These are phyloP conservation scores for Mnemiopsis leidyi DNA, from an alignment of 37 sponge, comb jelly and placozoan species.

Conservation along the genomic window DNA sequence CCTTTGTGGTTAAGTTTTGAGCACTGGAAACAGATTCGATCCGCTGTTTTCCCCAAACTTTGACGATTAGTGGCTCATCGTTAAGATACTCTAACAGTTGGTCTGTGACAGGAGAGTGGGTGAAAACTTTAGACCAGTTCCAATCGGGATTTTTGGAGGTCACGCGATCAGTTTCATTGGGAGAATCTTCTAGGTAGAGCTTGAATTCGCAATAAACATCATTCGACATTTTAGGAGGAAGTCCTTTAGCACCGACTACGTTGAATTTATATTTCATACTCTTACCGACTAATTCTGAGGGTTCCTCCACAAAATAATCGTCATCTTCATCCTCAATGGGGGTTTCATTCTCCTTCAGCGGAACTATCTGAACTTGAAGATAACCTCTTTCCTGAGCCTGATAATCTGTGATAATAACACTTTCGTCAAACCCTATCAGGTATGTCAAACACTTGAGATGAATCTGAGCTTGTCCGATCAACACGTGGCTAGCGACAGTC, in stretches of 20 bases:
- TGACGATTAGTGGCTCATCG: slow-evolving; percentile 70
- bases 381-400: slow-evolving; percentile 72
- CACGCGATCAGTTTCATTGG: slow-evolving; percentile 48
- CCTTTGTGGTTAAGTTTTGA: slow-evolving; percentile 19
- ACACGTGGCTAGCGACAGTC: slow-evolving; percentile 62
- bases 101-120: slow-evolving; percentile 71
- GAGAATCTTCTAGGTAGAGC: slow-evolving; percentile 72
- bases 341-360: slow-evolving; percentile 32
- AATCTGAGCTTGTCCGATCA: slow-evolving; percentile 74
- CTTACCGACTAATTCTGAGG: slow-evolving; percentile 59
- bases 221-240: slow-evolving; percentile 64
- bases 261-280: slow-evolving; percentile 15
- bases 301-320: slow-evolving; percentile 66
- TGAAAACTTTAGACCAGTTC: slow-evolving; percentile 65
- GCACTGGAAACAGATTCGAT: not conserved
- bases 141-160: slow-evolving; percentile 68
- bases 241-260: slow-evolving; percentile 36
- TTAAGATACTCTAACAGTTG: slow-evolving; percentile 72
- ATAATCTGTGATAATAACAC: slow-evolving; percentile 72
- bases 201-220: slow-evolving; percentile 73
- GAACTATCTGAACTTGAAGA: slow-evolving; percentile 44
- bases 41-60: slow-evolving; percentile 72
- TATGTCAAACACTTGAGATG: slow-evolving; percentile 69
- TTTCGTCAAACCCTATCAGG: slow-evolving; percentile 77
- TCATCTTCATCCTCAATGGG: slow-evolving; percentile 36